phyloP scores from a whole-genome alignment of 53 echinoderm and acorn worm genomes.

The Patiria pectinifera region DNA sequence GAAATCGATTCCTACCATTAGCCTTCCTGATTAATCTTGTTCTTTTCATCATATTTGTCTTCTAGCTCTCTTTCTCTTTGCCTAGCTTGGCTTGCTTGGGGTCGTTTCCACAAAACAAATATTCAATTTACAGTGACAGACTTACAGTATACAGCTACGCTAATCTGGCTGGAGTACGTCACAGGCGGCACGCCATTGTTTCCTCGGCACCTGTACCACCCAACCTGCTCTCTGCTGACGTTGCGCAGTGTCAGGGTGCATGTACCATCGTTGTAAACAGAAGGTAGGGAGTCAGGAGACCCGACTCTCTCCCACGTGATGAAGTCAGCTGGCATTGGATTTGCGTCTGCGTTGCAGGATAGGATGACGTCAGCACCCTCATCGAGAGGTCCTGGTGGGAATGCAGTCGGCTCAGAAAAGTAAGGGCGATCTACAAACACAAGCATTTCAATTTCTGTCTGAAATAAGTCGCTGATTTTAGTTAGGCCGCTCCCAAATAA shows the following conservation, averaged over 20 bases:
- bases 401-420: not conserved
- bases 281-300: not conserved
- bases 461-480: no score
- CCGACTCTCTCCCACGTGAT: conserved; percentile 33
- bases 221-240: conserved; percentile 13
- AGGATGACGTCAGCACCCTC: conserved; percentile 52
- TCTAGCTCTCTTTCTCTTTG: no score
- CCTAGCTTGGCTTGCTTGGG: no score
- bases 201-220: conserved; percentile 10
- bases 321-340: conserved; percentile 40
- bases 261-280: conserved; percentile 5
- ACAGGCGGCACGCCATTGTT: conserved; percentile 30
- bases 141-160: conserved; percentile 10
- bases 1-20: no score
- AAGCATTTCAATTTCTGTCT: no score
- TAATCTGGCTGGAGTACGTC: not conserved
- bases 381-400: not conserved
- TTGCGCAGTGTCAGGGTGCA: conserved; percentile 19
- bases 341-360: conserved; percentile 45
- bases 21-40: no score
- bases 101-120: no score
- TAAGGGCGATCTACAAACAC: not conserved
- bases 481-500: no score
- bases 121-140: not conserved
- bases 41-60: no score